A percentile compares a stretch with the other conserved stretches of the same genome.
Evolutionary conservation across 2,888 invertebrate species (phyloP).

Genomic region (Andricus curvator): DNA sequence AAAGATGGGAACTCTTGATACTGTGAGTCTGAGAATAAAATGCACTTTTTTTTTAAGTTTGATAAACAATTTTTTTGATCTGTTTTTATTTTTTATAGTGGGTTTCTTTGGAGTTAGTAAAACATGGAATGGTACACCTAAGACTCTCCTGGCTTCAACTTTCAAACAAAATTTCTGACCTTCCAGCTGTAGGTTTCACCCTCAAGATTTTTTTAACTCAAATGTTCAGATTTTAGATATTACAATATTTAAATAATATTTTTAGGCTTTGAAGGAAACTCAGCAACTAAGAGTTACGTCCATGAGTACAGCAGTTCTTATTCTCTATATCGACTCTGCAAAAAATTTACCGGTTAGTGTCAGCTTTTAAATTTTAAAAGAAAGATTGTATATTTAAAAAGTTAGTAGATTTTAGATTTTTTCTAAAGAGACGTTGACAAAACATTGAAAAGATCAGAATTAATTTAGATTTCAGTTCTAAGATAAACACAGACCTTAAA

Average conservation of each 20-base stretch:
- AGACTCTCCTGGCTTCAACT: conserved; percentile 94
- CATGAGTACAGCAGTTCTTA: conserved; percentile 88
- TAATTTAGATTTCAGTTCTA: not conserved
- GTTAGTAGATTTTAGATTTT: not conserved
- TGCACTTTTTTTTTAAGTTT: conserved; percentile 1
- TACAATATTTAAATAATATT: conserved; percentile 41
- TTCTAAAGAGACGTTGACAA: not conserved
- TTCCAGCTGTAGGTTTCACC: conserved; percentile 84
- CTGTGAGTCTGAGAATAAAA: conserved; percentile 80
- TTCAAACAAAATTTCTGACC: conserved; percentile 84
- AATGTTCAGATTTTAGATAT: no score
- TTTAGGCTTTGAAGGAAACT: conserved; percentile 87
- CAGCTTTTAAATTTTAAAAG: conserved; percentile 26
- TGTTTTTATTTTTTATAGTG: conserved; percentile 82
- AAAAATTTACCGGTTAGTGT: conserved; percentile 92
- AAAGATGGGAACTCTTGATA: conserved; percentile 85
- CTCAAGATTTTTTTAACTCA: not conserved
- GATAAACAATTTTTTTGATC: conserved; percentile 54
- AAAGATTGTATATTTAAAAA: not conserved
- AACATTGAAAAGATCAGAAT: not conserved
- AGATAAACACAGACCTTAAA: not conserved
- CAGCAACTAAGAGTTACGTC: conserved; percentile 86
- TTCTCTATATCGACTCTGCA: conserved; percentile 95
- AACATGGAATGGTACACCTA: conserved; percentile 95
- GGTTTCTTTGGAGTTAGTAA: conserved; percentile 96